phyloP scores from a whole-genome alignment of 2,888 invertebrate genomes.

The Philereme vetulata region DNA sequence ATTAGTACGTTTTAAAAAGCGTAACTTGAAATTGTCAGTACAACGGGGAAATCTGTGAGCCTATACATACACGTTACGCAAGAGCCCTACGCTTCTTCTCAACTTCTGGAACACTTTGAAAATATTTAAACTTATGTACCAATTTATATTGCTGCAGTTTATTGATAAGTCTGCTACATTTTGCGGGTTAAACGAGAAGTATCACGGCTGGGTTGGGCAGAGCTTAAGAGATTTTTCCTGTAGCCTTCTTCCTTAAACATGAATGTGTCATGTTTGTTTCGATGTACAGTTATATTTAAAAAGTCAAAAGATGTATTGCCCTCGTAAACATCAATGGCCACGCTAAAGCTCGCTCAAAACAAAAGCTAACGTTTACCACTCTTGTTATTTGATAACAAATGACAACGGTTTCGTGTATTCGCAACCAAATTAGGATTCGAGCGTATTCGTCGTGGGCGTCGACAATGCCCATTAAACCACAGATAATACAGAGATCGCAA shows the following conservation, averaged over 20 bases:
- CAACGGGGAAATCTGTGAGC: too few species aligned
- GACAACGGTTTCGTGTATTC: slow-evolving; percentile 21
- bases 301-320: slow-evolving; percentile 5
- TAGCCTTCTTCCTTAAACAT: slow-evolving; percentile 15
- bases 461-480: slow-evolving; percentile 33
- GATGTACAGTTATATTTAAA: slow-evolving; percentile 1
- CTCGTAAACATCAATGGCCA: slow-evolving; percentile 11
- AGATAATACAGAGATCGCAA: slow-evolving; percentile 26
- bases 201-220: slow-evolving; percentile 6
- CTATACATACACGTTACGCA: too few species aligned
- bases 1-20: too few species aligned
- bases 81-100: too few species aligned
- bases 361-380: slow-evolving; percentile 10
- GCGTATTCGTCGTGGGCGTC: slow-evolving; percentile 36
- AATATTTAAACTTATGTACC: too few species aligned
- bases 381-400: slow-evolving; percentile 23
- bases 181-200: neutral
- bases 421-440: slow-evolving; percentile 32
- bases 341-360: slow-evolving; percentile 8
- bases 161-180: too few species aligned
- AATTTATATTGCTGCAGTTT: too few species aligned
- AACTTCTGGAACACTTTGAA: too few species aligned
- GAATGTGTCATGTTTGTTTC: slow-evolving; percentile 9
- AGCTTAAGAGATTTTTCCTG: slow-evolving; percentile 21
- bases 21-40: too few species aligned